Conservation (phyloP, 2,888 invertebrate species). For the Spodoptera littoralis region DNA sequence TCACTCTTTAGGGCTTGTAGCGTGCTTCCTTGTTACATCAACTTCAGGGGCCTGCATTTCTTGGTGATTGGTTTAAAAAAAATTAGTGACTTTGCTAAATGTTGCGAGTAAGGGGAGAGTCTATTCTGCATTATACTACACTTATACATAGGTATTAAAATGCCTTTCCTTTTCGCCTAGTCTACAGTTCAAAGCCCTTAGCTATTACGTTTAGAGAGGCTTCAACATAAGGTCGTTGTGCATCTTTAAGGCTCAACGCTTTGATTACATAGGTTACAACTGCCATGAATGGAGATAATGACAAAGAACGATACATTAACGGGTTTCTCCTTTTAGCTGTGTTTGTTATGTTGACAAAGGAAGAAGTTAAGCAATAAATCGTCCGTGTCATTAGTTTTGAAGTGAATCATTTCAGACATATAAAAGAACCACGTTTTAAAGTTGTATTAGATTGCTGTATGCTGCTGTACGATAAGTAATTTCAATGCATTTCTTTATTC, state of each 20-base stretch:
- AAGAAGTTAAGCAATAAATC: not conserved
- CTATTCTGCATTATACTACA: not conserved
- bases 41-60: too few species aligned
- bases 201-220: conserved; percentile 21
- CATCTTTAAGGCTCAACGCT: conserved; percentile 15
- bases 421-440: too few species aligned
- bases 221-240: conserved; percentile 21
- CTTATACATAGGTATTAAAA: conserved; percentile 3
- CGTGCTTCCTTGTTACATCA: too few species aligned
- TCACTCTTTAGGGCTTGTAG: too few species aligned
- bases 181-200: conserved; percentile 19
- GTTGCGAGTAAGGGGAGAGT: too few species aligned
- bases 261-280: conserved; percentile 20
- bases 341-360: conserved; percentile 5
- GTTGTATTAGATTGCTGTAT: too few species aligned
- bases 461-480: too few species aligned
- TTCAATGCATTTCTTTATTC: too few species aligned
- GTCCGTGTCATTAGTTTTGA: too few species aligned
- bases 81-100: too few species aligned
- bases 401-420: too few species aligned
- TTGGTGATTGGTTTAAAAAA: too few species aligned
- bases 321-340: conserved; percentile 5
- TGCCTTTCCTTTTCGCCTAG: conserved; percentile 16
- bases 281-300: conserved; percentile 10
- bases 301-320: conserved; percentile 17